Evolutionary conservation across 2,113 vertebrate species (phyloP).

Genomic region (Microcebus murinus): DNA sequence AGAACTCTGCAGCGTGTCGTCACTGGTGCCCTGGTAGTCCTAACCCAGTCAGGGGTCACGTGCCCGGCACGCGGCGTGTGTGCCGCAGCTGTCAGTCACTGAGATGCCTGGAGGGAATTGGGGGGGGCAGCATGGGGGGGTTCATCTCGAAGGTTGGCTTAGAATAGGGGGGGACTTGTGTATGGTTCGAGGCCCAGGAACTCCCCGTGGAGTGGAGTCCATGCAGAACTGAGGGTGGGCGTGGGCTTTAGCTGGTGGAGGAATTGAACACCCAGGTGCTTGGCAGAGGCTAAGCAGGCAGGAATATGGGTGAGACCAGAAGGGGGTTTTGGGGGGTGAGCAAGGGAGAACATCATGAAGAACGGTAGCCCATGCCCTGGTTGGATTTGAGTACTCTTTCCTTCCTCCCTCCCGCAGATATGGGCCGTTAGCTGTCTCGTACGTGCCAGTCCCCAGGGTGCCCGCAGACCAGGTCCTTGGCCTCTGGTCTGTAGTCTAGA

Average conservation of each 20-base stretch:
- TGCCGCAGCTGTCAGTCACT: no score
- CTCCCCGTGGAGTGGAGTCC: not conserved
- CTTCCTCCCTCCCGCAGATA: not conserved
- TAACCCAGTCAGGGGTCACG: not conserved
- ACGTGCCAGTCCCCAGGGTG: accelerated
- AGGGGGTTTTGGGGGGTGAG: not conserved
- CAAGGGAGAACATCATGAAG: not conserved
- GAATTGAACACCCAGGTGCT: not conserved
- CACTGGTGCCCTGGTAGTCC: not conserved
- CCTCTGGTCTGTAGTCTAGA: not conserved
- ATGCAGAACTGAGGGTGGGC: not conserved
- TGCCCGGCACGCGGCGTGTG: no score
- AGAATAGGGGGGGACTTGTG: not conserved
- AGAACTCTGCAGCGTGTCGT: not conserved
- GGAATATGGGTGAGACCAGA: not conserved
- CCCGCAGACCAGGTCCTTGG: not conserved
- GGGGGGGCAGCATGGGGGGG: not conserved
- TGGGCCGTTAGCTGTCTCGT: not conserved
- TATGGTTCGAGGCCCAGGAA: not conserved
- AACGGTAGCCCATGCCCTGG: accelerated
- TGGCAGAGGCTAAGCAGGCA: not conserved
- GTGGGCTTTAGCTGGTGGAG: no score
- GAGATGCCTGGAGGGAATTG: not conserved
- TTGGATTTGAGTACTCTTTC: not conserved
- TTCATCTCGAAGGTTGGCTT: not conserved